phyloP scores from a whole-genome alignment of 35 echinoderm and acorn worm genomes.

The Nesometra sesokonis region DNA sequence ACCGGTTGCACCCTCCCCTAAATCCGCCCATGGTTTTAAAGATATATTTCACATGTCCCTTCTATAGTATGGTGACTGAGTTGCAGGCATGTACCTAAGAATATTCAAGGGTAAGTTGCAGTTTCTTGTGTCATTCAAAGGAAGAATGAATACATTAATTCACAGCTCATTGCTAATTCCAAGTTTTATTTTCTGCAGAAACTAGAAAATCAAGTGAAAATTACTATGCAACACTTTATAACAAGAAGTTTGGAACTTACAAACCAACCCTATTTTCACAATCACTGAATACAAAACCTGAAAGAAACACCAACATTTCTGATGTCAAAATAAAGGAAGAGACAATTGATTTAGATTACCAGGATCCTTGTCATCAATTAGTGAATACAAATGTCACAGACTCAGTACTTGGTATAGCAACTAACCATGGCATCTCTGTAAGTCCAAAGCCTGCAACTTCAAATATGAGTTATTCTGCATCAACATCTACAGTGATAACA shows the following conservation, averaged over 20 bases:
- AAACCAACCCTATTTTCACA: not conserved
- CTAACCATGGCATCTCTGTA: not conserved
- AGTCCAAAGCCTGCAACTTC: too few relatives aligned
- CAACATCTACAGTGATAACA: too few relatives aligned
- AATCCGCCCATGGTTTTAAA: too few relatives aligned
- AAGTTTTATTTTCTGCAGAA: not conserved
- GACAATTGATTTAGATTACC: not conserved
- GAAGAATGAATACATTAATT: too few relatives aligned
- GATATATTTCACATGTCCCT: too few relatives aligned
- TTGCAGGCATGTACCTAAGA: too few relatives aligned
- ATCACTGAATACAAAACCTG: not conserved
- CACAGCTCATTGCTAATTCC: not conserved
- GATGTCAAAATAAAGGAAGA: not conserved
- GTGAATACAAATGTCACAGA: not conserved
- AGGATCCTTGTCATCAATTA: not conserved
- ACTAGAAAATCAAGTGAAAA: not conserved
- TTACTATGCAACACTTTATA: not conserved
- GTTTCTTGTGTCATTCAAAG: too few relatives aligned
- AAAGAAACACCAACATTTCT: not conserved
- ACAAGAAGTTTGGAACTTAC: not conserved
- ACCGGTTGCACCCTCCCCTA: too few relatives aligned
- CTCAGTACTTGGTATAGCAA: too few relatives aligned
- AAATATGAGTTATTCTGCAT: too few relatives aligned
- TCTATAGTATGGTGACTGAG: too few relatives aligned
- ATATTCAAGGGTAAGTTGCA: too few relatives aligned